Evolutionary conservation across 2,888 invertebrate species (phyloP), one percentile per base, ranked within the genome.

Genomic region (Lepidocyrtoides sp.): DNA sequence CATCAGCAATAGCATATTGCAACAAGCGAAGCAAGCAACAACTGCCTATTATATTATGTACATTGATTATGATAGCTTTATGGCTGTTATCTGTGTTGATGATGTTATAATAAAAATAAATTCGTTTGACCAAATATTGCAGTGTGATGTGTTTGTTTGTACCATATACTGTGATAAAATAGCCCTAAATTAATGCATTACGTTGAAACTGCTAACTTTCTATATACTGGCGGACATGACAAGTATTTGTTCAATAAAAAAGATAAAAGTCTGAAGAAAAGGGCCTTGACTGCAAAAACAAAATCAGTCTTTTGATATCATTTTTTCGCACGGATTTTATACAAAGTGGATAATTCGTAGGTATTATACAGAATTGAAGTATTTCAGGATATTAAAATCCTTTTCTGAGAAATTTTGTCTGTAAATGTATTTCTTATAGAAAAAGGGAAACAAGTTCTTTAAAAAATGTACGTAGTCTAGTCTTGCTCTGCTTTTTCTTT

Each of bases 281-380:
- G 41, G 44, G 72, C 44, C 72, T 72, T 44, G 44, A 44, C 41
- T 72, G 72, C 72, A 72, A 72, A 72, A 72, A 72, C 5, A 0
- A 0, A 60, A 10, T 1, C n/a, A 1, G 2, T 14, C 20, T 60
- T 5, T 60, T 20, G 10, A 54, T 7, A 54, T 17, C 17, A 54
- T 10, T 69, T 69, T 69, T 69, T 69, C 66, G 66, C 66, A 32
- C 63, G 32, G 12, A 32, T 14, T n/a, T 66, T 66, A 32, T 66
- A 32, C 2, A 23, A n/a, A 51, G 12, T n/a, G n/a, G n/a, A n/a
- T n/a, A n/a, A n/a, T n/a, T n/a, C n/a, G n/a, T n/a, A n/a, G n/a
- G n/a, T n/a, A 41, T 41, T 41, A 57, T 3, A 17, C 17, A 4
- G 54, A 17, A 54, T 17, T 17, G 57, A 10, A 57, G 2, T 17